Percentiles rank a stretch among this genome's conserved stretches.
phyloP scores from a whole-genome alignment of 2,113 vertebrate genomes.

The Megaceryle maxima region DNA sequence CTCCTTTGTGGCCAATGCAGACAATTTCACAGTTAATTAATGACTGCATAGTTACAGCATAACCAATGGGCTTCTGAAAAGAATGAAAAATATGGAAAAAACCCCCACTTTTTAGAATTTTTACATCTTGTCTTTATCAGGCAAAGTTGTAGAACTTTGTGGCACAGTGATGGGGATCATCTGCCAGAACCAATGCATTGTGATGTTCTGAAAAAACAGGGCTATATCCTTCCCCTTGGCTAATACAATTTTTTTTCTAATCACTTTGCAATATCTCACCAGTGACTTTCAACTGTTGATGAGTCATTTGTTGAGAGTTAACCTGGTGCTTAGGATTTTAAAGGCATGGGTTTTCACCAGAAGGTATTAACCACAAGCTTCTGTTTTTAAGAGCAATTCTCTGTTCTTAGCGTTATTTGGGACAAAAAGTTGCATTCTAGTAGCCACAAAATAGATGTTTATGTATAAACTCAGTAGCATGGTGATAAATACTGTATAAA shows the following conservation, averaged over 20 bases:
- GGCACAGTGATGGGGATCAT: background rate
- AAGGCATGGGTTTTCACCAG: background rate
- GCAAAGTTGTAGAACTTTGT: background rate
- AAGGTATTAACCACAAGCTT: background rate
- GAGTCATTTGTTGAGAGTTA: background rate
- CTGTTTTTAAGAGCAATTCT: background rate
- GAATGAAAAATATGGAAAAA: background rate
- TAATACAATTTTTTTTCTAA: background rate
- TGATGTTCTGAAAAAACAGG: background rate
- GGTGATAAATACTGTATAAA: background rate
- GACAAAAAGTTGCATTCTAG: background rate
- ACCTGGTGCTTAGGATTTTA: background rate
- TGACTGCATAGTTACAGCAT: background rate
- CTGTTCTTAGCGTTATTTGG: background rate
- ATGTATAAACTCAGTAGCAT: background rate
- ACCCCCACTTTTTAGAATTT: background rate
- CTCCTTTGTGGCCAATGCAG: background rate
- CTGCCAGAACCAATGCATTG: background rate
- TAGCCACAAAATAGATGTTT: background rate
- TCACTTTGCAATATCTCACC: background rate
- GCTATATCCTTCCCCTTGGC: background rate
- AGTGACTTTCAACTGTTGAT: background rate
- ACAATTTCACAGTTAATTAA: background rate
- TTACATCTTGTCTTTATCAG: background rate
- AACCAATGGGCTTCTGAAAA: background rate